Evolutionary conservation across 2,888 invertebrate genomes (phyloP).

Genomic region (Harpalus rubripes): DNA sequence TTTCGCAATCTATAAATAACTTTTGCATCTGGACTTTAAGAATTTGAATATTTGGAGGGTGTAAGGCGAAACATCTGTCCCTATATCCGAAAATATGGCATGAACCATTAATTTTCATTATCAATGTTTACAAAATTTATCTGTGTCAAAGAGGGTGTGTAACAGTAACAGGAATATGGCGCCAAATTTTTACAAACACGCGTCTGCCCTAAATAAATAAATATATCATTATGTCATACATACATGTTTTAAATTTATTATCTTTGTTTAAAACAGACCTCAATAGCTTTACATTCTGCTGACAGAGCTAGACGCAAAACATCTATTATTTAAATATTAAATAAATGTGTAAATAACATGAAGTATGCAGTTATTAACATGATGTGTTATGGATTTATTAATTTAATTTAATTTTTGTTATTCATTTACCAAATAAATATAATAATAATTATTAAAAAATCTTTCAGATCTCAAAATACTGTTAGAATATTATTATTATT

Average conservation of each 20-base stretch:
- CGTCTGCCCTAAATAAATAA: not conserved
- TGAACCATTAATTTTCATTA: not conserved
- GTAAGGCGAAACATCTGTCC: not conserved
- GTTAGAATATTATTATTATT: too few relatives aligned
- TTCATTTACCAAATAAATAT: too few relatives aligned
- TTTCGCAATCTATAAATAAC: not conserved
- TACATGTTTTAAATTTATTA: not conserved
- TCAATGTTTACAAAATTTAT: not conserved
- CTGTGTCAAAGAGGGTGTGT: not conserved
- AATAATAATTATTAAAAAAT: too few relatives aligned
- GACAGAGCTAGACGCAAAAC: too few relatives aligned
- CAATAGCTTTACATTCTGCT: too few relatives aligned
- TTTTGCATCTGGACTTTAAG: not conserved
- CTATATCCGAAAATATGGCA: not conserved
- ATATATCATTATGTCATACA: not conserved
- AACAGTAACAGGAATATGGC: not conserved
- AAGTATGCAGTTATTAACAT: too few relatives aligned
- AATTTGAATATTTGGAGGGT: not conserved
- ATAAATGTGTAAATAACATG: too few relatives aligned
- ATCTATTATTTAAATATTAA: too few relatives aligned
- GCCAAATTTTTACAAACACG: not conserved
- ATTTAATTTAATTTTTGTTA: too few relatives aligned
- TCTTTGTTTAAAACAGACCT: too few relatives aligned
- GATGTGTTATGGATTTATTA: too few relatives aligned
- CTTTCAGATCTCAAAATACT: too few relatives aligned